Evolutionary conservation across 2,797 vertebrate species (phyloP).

Genomic region (Knipowitschia caucasica): DNA sequence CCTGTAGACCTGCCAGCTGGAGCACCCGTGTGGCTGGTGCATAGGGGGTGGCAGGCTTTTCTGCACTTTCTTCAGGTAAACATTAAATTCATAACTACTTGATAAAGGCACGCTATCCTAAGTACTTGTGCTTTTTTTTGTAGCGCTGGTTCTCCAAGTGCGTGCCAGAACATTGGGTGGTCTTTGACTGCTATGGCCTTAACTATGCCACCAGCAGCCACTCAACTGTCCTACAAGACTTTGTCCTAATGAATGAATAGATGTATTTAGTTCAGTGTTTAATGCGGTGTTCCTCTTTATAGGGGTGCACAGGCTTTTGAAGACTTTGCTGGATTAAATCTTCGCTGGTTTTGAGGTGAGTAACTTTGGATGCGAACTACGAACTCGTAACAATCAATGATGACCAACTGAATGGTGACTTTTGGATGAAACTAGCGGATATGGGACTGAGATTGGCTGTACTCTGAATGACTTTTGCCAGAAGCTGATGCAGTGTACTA

Average conservation of each 20-base stretch:
- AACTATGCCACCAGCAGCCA: slow-evolving; percentile 78
- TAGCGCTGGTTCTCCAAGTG: slow-evolving; percentile 84
- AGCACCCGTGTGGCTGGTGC: no score
- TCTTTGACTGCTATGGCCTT: slow-evolving; percentile 83
- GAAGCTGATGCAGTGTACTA: fast-evolving
- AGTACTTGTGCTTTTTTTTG: slow-evolving; percentile 68
- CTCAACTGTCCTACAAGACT: slow-evolving; percentile 82
- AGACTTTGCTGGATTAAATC: background rate
- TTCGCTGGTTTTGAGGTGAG: slow-evolving; percentile 29
- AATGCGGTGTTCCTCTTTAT: background rate
- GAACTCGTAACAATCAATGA: slow-evolving; percentile 85
- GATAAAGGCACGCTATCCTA: slow-evolving; percentile 76
- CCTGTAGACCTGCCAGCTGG: no score
- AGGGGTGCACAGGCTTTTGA: background rate
- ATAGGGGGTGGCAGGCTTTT: no score
- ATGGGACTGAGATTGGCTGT: slow-evolving; percentile 92
- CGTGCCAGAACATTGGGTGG: slow-evolving; percentile 83
- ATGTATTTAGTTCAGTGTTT: no score
- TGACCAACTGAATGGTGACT: slow-evolving; percentile 79
- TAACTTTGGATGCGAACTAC: fast-evolving
- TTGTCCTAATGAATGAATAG: background rate
- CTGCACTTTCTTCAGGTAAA: background rate
- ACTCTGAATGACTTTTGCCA: fast-evolving
- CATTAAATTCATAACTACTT: background rate
- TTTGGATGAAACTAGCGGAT: slow-evolving; percentile 96